phyloP scores from a whole-genome alignment of 92 coral and sea anemone species.

The Galaxea fascicularis region DNA sequence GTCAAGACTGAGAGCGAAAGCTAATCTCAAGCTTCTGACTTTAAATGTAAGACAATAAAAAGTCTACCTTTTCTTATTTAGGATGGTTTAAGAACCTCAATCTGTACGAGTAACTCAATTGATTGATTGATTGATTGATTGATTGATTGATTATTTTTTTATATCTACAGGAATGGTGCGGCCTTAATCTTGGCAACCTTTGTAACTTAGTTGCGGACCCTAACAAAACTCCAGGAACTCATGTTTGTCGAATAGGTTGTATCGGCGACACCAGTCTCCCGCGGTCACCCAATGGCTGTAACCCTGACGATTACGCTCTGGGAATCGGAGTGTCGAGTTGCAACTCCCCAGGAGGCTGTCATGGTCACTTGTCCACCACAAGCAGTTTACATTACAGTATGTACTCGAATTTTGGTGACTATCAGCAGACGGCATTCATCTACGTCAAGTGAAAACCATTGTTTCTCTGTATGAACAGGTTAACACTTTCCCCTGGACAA shows the following conservation, averaged over 20 bases:
- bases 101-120: background rate
- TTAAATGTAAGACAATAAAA: too few species aligned
- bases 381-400: constrained; percentile 92
- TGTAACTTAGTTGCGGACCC: constrained; percentile 92
- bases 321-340: constrained; percentile 99
- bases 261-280: constrained; percentile 93
- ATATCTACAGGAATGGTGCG: constrained; percentile 91
- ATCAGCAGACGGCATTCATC: constrained; percentile 93
- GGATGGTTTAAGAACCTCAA: too few species aligned
- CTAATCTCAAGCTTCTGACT: too few species aligned
- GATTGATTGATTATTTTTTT: too few species aligned
- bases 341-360: constrained; percentile 79
- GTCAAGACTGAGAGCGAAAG: too few species aligned
- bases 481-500: background rate
- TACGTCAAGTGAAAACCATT: constrained; percentile 74
- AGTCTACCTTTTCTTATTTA: too few species aligned
- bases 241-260: constrained; percentile 94
- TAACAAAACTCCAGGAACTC: constrained; percentile 93
- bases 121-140: too few species aligned
- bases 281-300: constrained; percentile 82
- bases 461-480: background rate
- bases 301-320: constrained; percentile 94
- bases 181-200: constrained; percentile 91
- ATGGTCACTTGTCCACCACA: constrained; percentile 72
- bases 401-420: constrained; percentile 85